Percentiles rank a stretch among this genome's conserved stretches.
Evolutionary conservation across 2,888 invertebrate genomes (phyloP).

Genomic region (Pelosia muscerda): DNA sequence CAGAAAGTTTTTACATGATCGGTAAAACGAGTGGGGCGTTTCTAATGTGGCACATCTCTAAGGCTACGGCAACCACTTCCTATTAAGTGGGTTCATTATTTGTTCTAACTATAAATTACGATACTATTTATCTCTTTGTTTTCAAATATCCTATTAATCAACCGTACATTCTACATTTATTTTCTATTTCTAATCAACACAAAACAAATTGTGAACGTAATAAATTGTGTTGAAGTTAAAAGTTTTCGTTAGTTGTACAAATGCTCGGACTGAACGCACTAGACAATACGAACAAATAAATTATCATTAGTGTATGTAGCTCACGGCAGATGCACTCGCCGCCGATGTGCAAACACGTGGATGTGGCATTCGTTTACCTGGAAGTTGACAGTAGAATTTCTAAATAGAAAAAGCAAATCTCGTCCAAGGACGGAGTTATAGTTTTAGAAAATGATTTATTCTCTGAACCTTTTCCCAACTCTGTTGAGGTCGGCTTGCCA

Average conservation of each 20-base stretch:
- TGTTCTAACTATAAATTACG: no score
- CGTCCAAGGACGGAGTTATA: no score
- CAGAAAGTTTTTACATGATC: no score
- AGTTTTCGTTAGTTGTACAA: conserved; percentile 48
- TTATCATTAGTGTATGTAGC: conserved; percentile 78
- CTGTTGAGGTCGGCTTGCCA: no score
- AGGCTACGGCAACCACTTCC: no score
- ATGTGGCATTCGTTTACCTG: conserved; percentile 46
- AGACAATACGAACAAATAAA: conserved; percentile 70
- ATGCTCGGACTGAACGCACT: conserved; percentile 41
- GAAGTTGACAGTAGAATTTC: not conserved
- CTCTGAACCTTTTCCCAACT: no score
- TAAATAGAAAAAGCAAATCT: not conserved
- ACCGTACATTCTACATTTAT: not conserved
- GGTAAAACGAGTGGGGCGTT: no score
- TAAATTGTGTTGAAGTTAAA: conserved; percentile 44
- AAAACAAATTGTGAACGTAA: conserved; percentile 31
- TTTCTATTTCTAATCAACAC: conserved; percentile 42
- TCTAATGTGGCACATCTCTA: no score
- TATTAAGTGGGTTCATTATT: no score
- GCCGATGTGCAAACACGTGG: conserved; percentile 33
- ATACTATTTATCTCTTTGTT: not conserved
- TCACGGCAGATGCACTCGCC: conserved; percentile 67
- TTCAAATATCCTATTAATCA: not conserved
- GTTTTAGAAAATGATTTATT: no score